phyloP scores from a whole-genome alignment of 2,113 vertebrate species.

The Zonotrichia leucophrys region DNA sequence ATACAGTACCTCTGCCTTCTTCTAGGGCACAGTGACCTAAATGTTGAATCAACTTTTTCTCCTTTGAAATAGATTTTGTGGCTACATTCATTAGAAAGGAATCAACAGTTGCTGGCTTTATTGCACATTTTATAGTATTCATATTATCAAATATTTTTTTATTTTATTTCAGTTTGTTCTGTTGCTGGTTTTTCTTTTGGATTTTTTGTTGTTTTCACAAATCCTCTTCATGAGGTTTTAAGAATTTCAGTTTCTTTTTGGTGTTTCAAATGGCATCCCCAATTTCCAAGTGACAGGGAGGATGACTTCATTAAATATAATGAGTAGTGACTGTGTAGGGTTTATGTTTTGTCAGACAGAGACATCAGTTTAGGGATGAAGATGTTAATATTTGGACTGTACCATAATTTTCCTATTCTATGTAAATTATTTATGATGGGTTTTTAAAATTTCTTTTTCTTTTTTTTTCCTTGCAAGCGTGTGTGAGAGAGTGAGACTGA shows the following conservation, averaged over 20 bases:
- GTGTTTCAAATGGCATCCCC: slow-evolving; percentile 48
- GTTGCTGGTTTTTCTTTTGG: neutral
- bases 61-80: neutral
- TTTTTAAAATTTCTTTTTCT: slow-evolving; percentile 68
- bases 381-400: slow-evolving; percentile 96
- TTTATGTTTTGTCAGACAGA: slow-evolving; percentile 39
- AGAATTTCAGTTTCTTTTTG: slow-evolving; percentile 42
- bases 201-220: neutral
- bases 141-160: neutral
- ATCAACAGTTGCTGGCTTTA: slow-evolving; percentile 31
- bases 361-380: slow-evolving; percentile 57
- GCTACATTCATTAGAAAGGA: neutral
- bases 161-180: neutral
- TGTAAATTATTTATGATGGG: slow-evolving; percentile 95
- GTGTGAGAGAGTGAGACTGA: slow-evolving; percentile 38
- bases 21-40: neutral
- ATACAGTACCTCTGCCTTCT: neutral
- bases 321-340: slow-evolving; percentile 33
- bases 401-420: slow-evolving; percentile 86
- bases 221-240: neutral
- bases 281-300: slow-evolving; percentile 15
- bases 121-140: slow-evolving; percentile 47
- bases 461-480: slow-evolving; percentile 39
- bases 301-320: slow-evolving; percentile 54
- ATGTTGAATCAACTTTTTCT: slow-evolving; percentile 13